A percentile compares a stretch with the other conserved stretches of the same genome.
phyloP scores from a whole-genome alignment of 2,113 vertebrate genomes.

The Lepus timidus region DNA sequence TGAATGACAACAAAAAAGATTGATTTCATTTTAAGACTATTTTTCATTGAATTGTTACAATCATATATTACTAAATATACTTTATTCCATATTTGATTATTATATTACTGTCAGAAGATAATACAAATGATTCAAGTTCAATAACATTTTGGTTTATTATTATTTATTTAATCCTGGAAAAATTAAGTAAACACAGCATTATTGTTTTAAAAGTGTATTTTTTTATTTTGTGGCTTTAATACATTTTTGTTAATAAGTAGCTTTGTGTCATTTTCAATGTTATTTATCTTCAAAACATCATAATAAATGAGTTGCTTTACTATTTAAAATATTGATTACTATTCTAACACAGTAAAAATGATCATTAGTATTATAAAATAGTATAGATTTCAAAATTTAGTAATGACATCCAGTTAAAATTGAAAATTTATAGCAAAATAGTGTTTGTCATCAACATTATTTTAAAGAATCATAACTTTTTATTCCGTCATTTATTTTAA shows the following conservation, averaged over 20 bases:
- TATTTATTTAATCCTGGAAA: neutral
- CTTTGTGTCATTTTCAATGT: neutral
- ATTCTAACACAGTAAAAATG: neutral
- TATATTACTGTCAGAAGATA: neutral
- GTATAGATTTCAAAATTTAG: neutral
- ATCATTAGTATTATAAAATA: neutral
- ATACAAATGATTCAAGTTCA: neutral
- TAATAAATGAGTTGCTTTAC: neutral
- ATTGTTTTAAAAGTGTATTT: neutral
- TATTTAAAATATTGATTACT: neutral
- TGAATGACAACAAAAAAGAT: neutral
- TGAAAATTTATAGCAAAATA: neutral
- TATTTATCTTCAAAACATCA: neutral
- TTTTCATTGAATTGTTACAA: neutral
- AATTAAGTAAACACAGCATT: neutral
- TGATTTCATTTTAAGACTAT: neutral
- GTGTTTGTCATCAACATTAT: neutral
- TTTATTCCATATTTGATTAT: neutral
- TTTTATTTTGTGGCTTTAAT: neutral
- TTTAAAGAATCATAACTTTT: neutral
- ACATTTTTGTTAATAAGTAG: neutral
- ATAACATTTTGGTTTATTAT: neutral
- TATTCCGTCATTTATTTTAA: conserved; percentile 1
- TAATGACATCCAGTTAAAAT: neutral
- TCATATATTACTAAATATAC: neutral